Base-by-base conservation (phyloP, 1,140 invertebrate species). In the Eriosoma lanigerum region DNA sequence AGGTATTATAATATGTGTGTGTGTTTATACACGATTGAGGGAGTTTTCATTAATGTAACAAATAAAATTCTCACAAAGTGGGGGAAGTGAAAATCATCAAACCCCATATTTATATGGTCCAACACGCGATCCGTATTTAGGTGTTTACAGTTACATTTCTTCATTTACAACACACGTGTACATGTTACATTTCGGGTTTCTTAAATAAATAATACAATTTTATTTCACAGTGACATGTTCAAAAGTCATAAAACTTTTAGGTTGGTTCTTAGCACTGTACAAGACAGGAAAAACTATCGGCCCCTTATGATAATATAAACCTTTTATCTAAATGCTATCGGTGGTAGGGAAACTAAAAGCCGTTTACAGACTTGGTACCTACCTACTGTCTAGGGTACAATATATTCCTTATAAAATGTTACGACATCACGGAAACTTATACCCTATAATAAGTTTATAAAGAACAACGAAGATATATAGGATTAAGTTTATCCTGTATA, bases 201-300 rank as follows among this genome's bases (percentile, higher is more conserved):
- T 9, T 38, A 21, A 9, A 44, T 44, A 64, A 68, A 68, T 46
- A 48, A 24, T 17, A 26, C 38, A n/a, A 38, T 73, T 38, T 73
- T 54, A 73, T 54, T 73, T 56, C 1, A 6, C 17, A 12, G 70
- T 73, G 50, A 73, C 70, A 32, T 54, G 50, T 73, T 72, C 48
- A 72, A 72, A 13, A 26, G 13, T 19, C 48, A 72, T 72, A 72
- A 64, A 72, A 72, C 66, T 50, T 21, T 5, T 38, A 12, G 68
- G 32, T 29, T 64, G 32, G 46, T 72, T 72, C 21, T 72, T 72
- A 3, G 32, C 68, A 26, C 6, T 1, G 0, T 29, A 64, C 3
- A 12, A 19, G 29, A 10, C 10, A 13, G n/a, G 10, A 64, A 64
- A 58, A 38, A 8, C 46, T 15, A 21, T 32, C 29, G 8, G 15